A percentile compares a stretch with the other conserved stretches of the same genome.
These are phyloP conservation scores for Bradypus variegatus DNA, from an alignment of 2,797 vertebrate genomes.

Conservation along the genomic window DNA sequence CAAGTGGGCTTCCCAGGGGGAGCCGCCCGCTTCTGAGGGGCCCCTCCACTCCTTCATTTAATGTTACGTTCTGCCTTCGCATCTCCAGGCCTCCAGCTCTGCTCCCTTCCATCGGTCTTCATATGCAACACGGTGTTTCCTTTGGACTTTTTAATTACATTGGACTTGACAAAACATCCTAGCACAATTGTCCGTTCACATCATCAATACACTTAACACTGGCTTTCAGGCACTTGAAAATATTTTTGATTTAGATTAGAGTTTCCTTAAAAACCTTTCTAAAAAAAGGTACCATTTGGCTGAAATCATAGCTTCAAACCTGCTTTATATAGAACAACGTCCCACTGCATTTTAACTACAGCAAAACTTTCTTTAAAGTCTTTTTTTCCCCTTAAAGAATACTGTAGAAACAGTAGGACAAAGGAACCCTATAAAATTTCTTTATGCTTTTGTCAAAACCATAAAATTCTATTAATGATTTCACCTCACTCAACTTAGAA, in stretches of 20 bases:
- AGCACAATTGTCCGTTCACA: not conserved
- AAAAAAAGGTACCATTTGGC: not conserved
- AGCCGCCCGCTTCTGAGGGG: rapidly evolving
- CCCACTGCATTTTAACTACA: not conserved
- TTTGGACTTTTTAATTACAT: not conserved
- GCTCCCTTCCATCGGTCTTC: not conserved
- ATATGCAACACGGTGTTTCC: not conserved
- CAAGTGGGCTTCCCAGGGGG: rapidly evolving
- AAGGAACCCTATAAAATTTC: not conserved
- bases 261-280: not conserved
- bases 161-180: not conserved
- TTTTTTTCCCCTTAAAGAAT: not conserved
- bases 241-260: not conserved
- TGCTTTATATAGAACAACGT: not conserved
- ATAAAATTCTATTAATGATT: not conserved
- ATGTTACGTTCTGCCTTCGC: rapidly evolving
- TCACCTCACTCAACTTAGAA: not conserved
- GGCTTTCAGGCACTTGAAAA: not conserved
- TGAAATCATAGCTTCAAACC: not conserved
- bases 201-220: not conserved
- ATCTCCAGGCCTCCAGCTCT: not conserved
- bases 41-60: too few species aligned
- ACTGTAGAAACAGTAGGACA: not conserved
- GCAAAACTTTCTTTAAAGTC: not conserved
- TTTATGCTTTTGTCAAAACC: not conserved